Evolutionary conservation across 2,888 invertebrate genomes (phyloP).

Genomic region (Incurvaria masculella): DNA sequence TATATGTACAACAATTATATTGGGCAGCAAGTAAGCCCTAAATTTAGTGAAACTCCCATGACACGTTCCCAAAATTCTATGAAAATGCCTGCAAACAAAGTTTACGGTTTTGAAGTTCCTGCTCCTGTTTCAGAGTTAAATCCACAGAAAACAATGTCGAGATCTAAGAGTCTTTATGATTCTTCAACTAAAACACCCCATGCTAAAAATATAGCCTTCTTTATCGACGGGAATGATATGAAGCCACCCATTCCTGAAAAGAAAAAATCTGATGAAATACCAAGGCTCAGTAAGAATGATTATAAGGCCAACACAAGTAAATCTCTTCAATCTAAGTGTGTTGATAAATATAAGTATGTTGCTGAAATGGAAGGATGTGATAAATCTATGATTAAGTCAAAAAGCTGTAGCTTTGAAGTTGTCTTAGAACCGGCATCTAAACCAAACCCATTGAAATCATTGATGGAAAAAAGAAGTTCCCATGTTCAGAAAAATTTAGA

Average conservation of each 20-base stretch:
- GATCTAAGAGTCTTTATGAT: constrained; percentile 47
- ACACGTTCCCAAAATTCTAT: constrained; percentile 20
- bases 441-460: constrained; percentile 43
- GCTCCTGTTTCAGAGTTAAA: constrained; percentile 26
- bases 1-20: constrained; percentile 54
- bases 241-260: constrained; percentile 38
- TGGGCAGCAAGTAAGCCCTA: constrained; percentile 28
- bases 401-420: constrained; percentile 53
- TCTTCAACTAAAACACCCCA: constrained; percentile 37
- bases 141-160: constrained; percentile 45
- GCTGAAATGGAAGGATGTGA: constrained; percentile 48
- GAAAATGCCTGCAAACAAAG: constrained; percentile 31
- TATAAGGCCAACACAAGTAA: constrained; percentile 51
- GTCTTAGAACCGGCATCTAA: constrained; percentile 49
- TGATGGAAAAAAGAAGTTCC: constrained; percentile 47
- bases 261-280: constrained; percentile 54
- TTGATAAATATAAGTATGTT: constrained; percentile 41
- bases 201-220: constrained; percentile 49
- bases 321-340: constrained; percentile 42
- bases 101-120: constrained; percentile 37
- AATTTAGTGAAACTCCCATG: constrained; percentile 21
- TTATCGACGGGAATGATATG: constrained; percentile 47
- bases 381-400: constrained; percentile 45
- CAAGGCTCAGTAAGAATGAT: constrained; percentile 53
- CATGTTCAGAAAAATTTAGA: constrained; percentile 57